Percentiles rank a stretch among this genome's conserved stretches.
These are phyloP conservation scores for Catostylus mosaicus DNA, from an alignment of 30 jellyfish, hydroid and myxozoan species.

Conservation along the genomic window DNA sequence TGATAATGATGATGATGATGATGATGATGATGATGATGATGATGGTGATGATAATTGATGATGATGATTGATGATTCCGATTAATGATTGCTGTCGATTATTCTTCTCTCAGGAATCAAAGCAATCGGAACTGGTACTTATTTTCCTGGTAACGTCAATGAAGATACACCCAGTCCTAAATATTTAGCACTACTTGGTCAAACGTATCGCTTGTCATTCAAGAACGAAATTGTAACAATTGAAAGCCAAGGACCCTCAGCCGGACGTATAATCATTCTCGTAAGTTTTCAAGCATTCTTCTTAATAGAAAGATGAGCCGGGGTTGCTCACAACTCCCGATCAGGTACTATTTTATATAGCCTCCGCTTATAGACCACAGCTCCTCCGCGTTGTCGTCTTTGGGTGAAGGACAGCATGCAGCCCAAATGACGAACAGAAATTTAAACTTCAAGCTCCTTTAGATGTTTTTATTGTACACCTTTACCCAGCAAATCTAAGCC, in stretches of 20 bases:
- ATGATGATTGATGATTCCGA: not conserved
- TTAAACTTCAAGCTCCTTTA: no score
- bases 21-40: not conserved
- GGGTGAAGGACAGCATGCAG: no score
- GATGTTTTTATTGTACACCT: no score
- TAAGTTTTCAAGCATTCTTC: not conserved
- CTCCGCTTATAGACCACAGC: no score
- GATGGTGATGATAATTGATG: not conserved
- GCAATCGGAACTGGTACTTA: not conserved
- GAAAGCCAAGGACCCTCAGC: constrained; percentile 40
- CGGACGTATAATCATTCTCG: constrained; percentile 25
- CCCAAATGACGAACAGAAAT: no score
- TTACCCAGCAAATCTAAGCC: no score
- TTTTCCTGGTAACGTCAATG: not conserved
- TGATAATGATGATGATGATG: not conserved
- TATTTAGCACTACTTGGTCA: constrained; percentile 10
- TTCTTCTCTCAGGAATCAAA: not conserved
- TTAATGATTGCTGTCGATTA: not conserved
- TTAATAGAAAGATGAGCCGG: not conserved
- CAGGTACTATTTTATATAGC: no score
- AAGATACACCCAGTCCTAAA: not conserved
- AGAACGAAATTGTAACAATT: not conserved
- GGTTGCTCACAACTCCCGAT: not conserved
- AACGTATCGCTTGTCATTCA: constrained; percentile 18
- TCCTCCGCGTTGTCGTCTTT: no score